Evolutionary conservation across 2,113 vertebrate species (phyloP), one percentile per base, ranked within the genome.

Genomic region (Indicator indicator): DNA sequence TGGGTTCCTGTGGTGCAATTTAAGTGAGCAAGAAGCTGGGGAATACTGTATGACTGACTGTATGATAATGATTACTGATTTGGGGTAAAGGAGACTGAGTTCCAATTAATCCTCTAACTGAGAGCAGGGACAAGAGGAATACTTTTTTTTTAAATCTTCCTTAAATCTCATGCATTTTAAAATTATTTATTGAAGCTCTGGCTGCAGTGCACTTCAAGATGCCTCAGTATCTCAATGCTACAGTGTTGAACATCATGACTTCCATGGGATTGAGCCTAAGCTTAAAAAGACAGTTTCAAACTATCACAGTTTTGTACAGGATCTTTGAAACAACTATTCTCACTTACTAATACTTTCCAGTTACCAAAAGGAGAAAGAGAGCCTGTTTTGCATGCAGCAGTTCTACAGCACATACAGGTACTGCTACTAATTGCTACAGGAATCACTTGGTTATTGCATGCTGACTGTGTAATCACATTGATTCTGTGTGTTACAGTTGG

Each of bases 1-100:
- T 0, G 30, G 44, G 55, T 2, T 27, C 23, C 15, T 44, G 27
- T 2, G 2, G 64, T 0, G 3, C 55, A 89, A 5, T 52, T 90
- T 16, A 69, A 33, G 52, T 3, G 2, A 83, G 69, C 16, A 14
- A 83, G 58, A 52, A 84, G 33, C 56, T 84, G 67, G 62, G 56
- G 23, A 86, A 38, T 27, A 46, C 32, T 89, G 83, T 11, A 21
- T 40, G 24, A 83, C 59, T 42, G 44, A 68, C 54, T 23, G 4
- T 75, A 20, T 40, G 24, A 44, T 65, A 80, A 81, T 9, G 8
- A 86, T 78, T 36, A 6, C 52, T 71, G 26, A 74, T 74, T 46
- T 77, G 62, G 58, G 56, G 52, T 48, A 75, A 74, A 75, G 70
- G 44, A 88, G 62, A 89, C 78, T 12, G 68, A 56, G 30, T 82